A percentile compares a stretch with the other conserved stretches of the same genome.
phyloP scores from a whole-genome alignment of 1,140 invertebrate genomes.

The Hormaphis cornu region DNA sequence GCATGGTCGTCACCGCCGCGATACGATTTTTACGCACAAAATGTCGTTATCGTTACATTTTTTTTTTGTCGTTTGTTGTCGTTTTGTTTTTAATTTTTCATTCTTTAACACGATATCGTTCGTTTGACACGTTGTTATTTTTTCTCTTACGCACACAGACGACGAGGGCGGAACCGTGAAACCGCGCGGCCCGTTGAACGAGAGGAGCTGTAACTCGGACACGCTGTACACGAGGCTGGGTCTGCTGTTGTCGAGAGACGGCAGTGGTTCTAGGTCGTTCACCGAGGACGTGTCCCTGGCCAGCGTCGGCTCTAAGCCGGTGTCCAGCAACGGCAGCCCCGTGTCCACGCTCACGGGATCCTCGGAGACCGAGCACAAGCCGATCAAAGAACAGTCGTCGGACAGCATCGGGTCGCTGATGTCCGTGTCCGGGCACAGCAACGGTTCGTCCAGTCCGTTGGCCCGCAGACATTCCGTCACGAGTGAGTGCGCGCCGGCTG shows the following conservation, averaged over 20 bases:
- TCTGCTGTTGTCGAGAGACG: slow-evolving; percentile 50
- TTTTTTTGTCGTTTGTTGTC: no score
- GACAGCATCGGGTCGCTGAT: slow-evolving; percentile 71
- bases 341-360: slow-evolving; percentile 73
- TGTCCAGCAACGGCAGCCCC: slow-evolving; percentile 72
- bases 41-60: no score
- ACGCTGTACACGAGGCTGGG: slow-evolving; percentile 74
- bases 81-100: no score
- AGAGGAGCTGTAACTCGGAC: slow-evolving; percentile 60
- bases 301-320: background rate
- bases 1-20: no score
- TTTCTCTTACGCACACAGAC: no score
- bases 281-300: background rate
- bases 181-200: slow-evolving; percentile 43
- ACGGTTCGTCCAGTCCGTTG: slow-evolving; percentile 66
- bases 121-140: no score
- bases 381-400: slow-evolving; percentile 46
- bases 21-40: no score
- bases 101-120: no score
- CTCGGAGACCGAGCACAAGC: slow-evolving; percentile 45
- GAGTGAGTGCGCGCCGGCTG: slow-evolving; percentile 55
- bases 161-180: slow-evolving; percentile 60
- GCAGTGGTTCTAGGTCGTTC: slow-evolving; percentile 5
- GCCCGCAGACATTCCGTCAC: slow-evolving; percentile 71
- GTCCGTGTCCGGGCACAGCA: slow-evolving; percentile 63